Base-by-base conservation (phyloP, 2,113 vertebrate genomes). In the Odontophorus gujanensis region DNA sequence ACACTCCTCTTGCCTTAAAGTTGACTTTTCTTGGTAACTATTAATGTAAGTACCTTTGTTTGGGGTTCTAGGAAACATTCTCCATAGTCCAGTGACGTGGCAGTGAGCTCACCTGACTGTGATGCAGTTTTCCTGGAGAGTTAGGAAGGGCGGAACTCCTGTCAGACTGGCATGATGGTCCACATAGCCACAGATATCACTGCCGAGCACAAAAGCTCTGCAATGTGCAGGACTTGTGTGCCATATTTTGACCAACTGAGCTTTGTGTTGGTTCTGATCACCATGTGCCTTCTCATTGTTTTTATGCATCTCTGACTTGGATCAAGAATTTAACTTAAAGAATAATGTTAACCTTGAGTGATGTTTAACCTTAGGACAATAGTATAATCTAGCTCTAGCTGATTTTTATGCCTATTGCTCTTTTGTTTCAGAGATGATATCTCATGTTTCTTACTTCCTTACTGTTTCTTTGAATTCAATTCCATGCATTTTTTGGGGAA, bases 91-190 rank as follows among this genome's bases (percentile, higher is more conserved):
- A 65, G 66, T 90, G 87, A 91, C 82, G 95, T 87, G 81, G 73
- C 77, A 80, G 92, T 94, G 79, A 96, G 63, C 21, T 87, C 90
- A 90, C 43, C 6, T 9, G 81, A 17, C 86, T 32, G 12, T 85
- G 88, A 90, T 91, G 87, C 80, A 34, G 79, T 73, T 94, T 97
- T 97, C 94, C 94, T 85, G 62, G 71, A 92, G 87, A 82, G 91
- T 42, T 92, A 89, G 87, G 61, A 68, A 85, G 90, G 80, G 86
- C 71, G 85, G 90, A 84, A 92, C 93, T 91, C 51, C 14, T 87
- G 32, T 75, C 87, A 87, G 66, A 26, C 85, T 69, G 75, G 62
- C 3, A 4, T 66, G 89, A 91, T 90, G 76, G 25, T 85, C 50
- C 78, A 63, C 81, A 71, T 85, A 85, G 87, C 55, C 26, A 22